A percentile compares a stretch with the other conserved stretches of the same genome.
Evolutionary conservation across 2,888 invertebrate species (phyloP).

Genomic region (Megaustenia siamemsis): DNA sequence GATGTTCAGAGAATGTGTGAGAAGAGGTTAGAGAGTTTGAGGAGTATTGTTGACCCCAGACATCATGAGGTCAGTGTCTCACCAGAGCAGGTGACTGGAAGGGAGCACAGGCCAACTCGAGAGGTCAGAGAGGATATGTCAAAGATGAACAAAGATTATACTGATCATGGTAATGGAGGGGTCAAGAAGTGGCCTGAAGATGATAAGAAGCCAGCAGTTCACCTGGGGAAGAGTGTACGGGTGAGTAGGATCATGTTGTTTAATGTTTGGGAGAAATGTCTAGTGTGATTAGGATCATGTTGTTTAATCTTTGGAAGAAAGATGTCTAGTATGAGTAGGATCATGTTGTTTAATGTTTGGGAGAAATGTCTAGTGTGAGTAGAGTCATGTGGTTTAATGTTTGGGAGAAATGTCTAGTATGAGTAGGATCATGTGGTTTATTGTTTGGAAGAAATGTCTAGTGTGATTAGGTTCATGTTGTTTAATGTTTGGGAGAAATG

Average conservation of each 20-base stretch:
- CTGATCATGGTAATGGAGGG: conserved; percentile 6
- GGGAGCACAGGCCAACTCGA: conserved; percentile 18
- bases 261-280: no score
- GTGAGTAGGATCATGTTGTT: neutral
- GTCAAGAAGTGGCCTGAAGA: conserved; percentile 1
- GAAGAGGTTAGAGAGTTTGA: conserved; percentile 83
- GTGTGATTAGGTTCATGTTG: no score
- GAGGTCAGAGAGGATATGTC: conserved; percentile 10
- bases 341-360: no score
- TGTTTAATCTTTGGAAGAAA: no score
- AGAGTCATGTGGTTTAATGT: no score
- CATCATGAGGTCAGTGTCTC: conserved; percentile 52
- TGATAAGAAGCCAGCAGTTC: conserved; percentile 30
- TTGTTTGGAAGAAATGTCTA: no score
- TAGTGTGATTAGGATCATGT: no score
- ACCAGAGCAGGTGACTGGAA: conserved; percentile 37
- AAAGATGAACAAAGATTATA: conserved; percentile 19
- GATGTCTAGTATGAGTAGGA: no score
- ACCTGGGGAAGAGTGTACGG: conserved; percentile 44
- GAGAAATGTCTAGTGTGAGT: no score
- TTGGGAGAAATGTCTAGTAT: no score
- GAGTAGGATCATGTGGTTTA: no score
- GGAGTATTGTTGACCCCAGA: conserved; percentile 84
- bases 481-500: no score
- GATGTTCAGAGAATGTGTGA: conserved; percentile 96